These are phyloP conservation scores for Blera fallax DNA, from an alignment of 2,888 invertebrate genomes.

Conservation along the genomic window DNA sequence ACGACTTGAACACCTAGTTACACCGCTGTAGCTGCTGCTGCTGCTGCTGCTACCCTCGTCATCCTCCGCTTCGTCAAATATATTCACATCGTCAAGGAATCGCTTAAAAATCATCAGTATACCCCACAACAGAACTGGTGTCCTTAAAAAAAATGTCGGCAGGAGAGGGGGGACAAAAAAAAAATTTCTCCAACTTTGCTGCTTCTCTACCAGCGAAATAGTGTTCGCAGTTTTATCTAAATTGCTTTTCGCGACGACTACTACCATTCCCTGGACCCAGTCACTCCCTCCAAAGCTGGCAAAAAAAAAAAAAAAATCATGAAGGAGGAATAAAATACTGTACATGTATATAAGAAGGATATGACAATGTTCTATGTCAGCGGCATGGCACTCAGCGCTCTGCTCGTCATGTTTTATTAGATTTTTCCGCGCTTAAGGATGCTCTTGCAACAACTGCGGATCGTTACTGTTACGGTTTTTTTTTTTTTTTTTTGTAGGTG, in stretches of 20 bases:
- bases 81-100: constrained; percentile 56
- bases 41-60: not conserved
- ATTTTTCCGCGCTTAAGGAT: constrained; percentile 56
- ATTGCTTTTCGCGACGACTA: constrained; percentile 53
- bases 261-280: not conserved
- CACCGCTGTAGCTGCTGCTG: not conserved
- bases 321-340: constrained; percentile 17
- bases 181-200: constrained; percentile 19
- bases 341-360: constrained; percentile 45
- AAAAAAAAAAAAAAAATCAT: not conserved
- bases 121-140: not conserved
- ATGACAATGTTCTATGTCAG: constrained; percentile 70
- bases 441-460: constrained; percentile 45
- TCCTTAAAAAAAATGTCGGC: not conserved
- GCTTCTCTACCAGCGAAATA: constrained; percentile 17
- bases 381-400: constrained; percentile 56
- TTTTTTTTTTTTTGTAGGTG: not conserved
- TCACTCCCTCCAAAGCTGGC: not conserved
- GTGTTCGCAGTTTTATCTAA: constrained; percentile 61
- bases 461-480: constrained; percentile 27
- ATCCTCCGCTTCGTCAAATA: not conserved
- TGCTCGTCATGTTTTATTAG: constrained; percentile 72
- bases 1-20: constrained; percentile 64
- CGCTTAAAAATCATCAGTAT: constrained; percentile 59
- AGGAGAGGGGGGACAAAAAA: not conserved